Evolutionary conservation across 2,797 vertebrate species (phyloP).

Genomic region (Cercopithecus petaurista): DNA sequence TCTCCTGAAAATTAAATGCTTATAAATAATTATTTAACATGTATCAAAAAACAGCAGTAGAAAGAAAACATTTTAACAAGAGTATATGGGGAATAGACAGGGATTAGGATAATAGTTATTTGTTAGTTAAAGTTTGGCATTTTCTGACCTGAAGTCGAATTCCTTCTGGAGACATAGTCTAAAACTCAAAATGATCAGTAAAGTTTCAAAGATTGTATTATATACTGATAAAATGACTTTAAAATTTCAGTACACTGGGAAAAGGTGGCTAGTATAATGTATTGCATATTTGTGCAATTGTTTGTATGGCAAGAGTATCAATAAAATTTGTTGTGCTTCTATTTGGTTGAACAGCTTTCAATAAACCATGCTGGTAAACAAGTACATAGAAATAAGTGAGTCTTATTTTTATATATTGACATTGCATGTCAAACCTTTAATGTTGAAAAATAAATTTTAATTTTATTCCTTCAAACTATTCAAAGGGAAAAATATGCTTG

Average conservation of each 20-base stretch:
- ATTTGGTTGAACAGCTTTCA: neutral
- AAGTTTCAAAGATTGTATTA: slow-evolving; percentile 8
- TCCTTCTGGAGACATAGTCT: neutral
- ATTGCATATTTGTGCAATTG: neutral
- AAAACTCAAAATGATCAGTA: neutral
- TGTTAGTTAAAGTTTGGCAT: slow-evolving; percentile 19
- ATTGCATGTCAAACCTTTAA: neutral
- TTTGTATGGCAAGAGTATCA: neutral
- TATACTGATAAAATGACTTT: slow-evolving; percentile 24
- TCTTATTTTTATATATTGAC: neutral
- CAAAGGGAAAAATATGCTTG: neutral
- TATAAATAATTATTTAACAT: slow-evolving; percentile 19
- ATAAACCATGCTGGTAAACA: neutral
- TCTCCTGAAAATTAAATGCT: neutral
- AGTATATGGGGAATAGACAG: neutral
- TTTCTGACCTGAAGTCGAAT: slow-evolving; percentile 6
- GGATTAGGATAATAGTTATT: slow-evolving; percentile 16
- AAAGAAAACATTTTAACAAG: neutral
- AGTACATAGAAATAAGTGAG: slow-evolving; percentile 13
- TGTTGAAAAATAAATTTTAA: slow-evolving; percentile 12
- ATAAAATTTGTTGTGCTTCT: neutral
- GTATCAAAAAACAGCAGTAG: neutral
- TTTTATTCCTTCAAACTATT: neutral
- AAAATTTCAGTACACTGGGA: neutral
- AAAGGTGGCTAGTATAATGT: neutral